Evolutionary conservation across 2,113 vertebrate species (phyloP).

Genomic region (Corythornis vintsioides): DNA sequence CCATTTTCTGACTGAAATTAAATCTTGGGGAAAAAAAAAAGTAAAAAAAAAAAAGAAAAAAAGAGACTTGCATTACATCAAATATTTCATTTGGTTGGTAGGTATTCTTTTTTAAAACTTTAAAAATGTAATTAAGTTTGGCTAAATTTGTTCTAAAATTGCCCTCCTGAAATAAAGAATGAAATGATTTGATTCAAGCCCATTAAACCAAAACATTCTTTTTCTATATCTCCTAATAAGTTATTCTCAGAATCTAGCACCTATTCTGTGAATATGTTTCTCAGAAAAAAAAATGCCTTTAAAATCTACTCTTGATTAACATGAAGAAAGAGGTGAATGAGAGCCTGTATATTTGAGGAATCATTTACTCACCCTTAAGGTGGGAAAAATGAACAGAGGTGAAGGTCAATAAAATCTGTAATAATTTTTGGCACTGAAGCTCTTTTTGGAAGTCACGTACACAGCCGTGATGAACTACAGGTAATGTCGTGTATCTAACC

Average conservation of each 20-base stretch:
- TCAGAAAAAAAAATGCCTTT: slow-evolving; percentile 18
- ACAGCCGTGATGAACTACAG: slow-evolving; percentile 20
- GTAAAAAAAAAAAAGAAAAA: no score
- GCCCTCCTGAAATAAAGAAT: neutral
- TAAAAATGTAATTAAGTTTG: neutral
- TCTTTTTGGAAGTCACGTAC: slow-evolving; percentile 12
- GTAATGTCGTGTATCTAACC: neutral
- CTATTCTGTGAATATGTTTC: neutral
- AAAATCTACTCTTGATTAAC: slow-evolving; percentile 56
- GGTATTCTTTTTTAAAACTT: neutral
- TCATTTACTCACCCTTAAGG: slow-evolving; percentile 10
- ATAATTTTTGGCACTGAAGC: slow-evolving; percentile 15
- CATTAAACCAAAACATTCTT: neutral
- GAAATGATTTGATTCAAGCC: neutral
- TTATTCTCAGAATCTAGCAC: neutral
- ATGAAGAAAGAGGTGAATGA: neutral
- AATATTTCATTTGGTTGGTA: neutral
- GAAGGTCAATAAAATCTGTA: slow-evolving; percentile 9
- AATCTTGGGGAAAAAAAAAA: neutral
- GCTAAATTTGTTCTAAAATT: neutral
- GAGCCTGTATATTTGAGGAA: neutral
- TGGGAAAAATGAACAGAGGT: slow-evolving; percentile 27
- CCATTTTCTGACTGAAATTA: neutral
- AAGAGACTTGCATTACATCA: neutral
- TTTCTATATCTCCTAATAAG: neutral